phyloP scores from a whole-genome alignment of 2,797 vertebrate species.

The Okamejei kenojei region DNA sequence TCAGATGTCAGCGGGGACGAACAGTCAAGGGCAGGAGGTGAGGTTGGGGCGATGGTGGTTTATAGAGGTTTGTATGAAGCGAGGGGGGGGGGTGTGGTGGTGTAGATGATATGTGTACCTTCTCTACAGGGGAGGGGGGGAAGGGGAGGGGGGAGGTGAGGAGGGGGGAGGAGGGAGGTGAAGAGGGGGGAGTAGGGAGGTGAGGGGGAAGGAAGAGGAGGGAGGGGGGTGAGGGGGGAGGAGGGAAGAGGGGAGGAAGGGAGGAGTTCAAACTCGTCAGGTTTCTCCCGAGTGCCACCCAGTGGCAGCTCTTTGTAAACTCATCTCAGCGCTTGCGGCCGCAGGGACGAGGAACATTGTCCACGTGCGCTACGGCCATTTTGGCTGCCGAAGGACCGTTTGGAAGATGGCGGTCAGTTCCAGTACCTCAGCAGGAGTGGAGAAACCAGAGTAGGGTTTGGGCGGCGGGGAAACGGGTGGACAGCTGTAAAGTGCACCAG shows the following conservation, averaged over 20 bases:
- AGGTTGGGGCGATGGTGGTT: background rate
- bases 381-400: background rate
- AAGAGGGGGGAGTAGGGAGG: background rate
- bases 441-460: no score
- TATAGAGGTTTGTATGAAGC: background rate
- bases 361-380: background rate
- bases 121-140: background rate
- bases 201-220: background rate
- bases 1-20: background rate
- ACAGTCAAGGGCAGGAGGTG: background rate
- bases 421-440: background rate
- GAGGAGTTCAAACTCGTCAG: background rate
- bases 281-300: background rate
- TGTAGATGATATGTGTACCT: no score
- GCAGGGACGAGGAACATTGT: background rate
- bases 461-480: background rate
- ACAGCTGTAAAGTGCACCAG: background rate
- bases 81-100: background rate
- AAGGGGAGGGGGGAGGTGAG: no score
- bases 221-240: background rate
- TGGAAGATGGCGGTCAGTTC: background rate
- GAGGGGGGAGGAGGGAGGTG: no score
- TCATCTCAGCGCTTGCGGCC: background rate
- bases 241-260: background rate
- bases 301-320: background rate